Evolutionary conservation across 2,888 invertebrate genomes (phyloP), one percentile per base, ranked within the genome.

Genomic region (Galerucella calmariensis): DNA sequence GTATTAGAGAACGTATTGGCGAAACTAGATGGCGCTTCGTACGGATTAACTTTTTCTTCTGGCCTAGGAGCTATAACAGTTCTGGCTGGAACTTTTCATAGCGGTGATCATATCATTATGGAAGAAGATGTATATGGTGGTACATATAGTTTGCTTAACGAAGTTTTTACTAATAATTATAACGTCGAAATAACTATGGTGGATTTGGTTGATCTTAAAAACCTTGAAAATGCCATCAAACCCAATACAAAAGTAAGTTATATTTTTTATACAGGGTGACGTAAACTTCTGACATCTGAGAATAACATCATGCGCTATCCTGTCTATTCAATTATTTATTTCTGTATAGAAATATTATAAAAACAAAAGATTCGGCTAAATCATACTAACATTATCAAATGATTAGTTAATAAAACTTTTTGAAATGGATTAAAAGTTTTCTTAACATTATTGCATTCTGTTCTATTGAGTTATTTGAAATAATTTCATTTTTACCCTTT

Each of bases 91-190:
- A 88, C 97, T 81, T 89, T 99, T 10, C 92, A 91, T 78, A 82
- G 89, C 75, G 99, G 98, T 0, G 99, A 99, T 85, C 97, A 99
- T 84, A 89, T 99, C 12, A 87, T 99, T 61, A 92, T 94, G 82
- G 93, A 94, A 75, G 97, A 98, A 86, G 99, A 99, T 87, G 90
- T 98, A 4, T 99, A 99, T 84, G 99, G 99, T 69, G 99, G 98
- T 27, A 96, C 96, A 0, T 94, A 95, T 84, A 90, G 97, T 80
- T 84, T 93, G 59, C 88, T 92, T 78, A 89, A 89, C 87, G 90
- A 88, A 83, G 84, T 88, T n/a, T 82, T 83, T 0, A 79, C n/a
- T n/a, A n/a, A 89, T 0, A 91, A 91, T 80, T 90, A 94, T 85
- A 94, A 94, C 3, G 90, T 99, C 27, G 89, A 93, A 81, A 90